Percentiles rank a stretch among this genome's conserved stretches.
These are phyloP conservation scores for Macaca mulatta DNA, from an alignment of 2,113 vertebrate genomes.

Conservation along the genomic window DNA sequence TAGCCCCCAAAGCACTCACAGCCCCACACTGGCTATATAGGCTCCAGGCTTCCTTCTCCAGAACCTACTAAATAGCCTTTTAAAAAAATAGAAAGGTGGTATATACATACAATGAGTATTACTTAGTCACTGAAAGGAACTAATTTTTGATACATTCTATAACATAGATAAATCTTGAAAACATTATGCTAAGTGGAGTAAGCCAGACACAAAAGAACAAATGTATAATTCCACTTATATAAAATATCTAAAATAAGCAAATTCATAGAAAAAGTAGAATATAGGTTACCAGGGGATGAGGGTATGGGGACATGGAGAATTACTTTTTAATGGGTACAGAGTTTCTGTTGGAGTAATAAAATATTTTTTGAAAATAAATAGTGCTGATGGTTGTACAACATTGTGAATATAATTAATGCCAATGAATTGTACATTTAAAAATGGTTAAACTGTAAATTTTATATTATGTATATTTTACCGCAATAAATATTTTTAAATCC, in stretches of 20 bases:
- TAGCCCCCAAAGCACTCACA: background rate
- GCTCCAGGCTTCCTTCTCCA: background rate
- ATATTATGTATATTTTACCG: background rate
- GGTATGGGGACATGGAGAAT: background rate
- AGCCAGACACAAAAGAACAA: background rate
- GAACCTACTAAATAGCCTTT: background rate
- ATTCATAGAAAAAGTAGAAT: background rate
- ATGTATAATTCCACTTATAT: background rate
- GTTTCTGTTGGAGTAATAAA: background rate
- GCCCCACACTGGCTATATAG: background rate
- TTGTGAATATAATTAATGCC: background rate
- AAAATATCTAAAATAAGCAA: background rate
- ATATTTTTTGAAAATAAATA: background rate
- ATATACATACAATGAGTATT: background rate
- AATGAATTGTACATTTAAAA: background rate
- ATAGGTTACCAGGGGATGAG: background rate
- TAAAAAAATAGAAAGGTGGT: background rate
- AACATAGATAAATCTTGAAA: background rate
- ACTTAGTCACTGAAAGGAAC: background rate
- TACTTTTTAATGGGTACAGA: background rate
- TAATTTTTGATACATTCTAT: background rate
- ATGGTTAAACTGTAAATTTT: background rate
- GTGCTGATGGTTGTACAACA: background rate
- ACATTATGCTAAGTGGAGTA: background rate
- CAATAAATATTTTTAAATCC: background rate